Conservation (phyloP, 2,888 invertebrate species). For the Mantis religiosa region DNA sequence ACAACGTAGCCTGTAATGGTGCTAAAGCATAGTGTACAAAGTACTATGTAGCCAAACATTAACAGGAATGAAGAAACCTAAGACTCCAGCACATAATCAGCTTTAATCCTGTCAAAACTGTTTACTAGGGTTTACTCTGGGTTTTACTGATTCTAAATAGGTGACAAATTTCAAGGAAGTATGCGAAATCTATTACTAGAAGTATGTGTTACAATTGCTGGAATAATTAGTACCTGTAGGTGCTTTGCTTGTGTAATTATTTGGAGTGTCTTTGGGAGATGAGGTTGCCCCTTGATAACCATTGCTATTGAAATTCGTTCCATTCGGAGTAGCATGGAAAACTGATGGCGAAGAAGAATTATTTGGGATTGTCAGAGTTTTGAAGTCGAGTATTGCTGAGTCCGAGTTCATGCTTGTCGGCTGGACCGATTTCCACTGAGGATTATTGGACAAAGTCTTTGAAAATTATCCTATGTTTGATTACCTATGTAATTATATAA, state of each 20-base stretch:
- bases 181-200: too few species aligned
- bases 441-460: constrained; percentile 69
- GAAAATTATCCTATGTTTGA: constrained; percentile 37
- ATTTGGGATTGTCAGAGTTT: constrained; percentile 64
- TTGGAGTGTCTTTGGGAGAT: constrained; percentile 27
- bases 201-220: constrained; percentile 29
- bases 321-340: constrained; percentile 29
- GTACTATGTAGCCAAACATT: too few species aligned
- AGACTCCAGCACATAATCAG: too few species aligned
- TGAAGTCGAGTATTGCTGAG: constrained; percentile 75
- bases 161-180: too few species aligned
- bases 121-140: too few species aligned
- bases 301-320: constrained; percentile 29
- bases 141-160: too few species aligned
- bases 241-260: constrained; percentile 28
- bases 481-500: constrained; percentile 28
- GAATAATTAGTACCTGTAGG: constrained; percentile 29
- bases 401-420: constrained; percentile 82
- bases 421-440: constrained; percentile 88
- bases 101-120: too few species aligned
- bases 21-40: too few species aligned
- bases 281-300: constrained; percentile 24
- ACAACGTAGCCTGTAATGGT: too few species aligned
- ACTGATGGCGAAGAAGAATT: constrained; percentile 24
- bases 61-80: too few species aligned